phyloP scores from a whole-genome alignment of 1,140 invertebrate species.

The Luehdorfia chinensis region DNA sequence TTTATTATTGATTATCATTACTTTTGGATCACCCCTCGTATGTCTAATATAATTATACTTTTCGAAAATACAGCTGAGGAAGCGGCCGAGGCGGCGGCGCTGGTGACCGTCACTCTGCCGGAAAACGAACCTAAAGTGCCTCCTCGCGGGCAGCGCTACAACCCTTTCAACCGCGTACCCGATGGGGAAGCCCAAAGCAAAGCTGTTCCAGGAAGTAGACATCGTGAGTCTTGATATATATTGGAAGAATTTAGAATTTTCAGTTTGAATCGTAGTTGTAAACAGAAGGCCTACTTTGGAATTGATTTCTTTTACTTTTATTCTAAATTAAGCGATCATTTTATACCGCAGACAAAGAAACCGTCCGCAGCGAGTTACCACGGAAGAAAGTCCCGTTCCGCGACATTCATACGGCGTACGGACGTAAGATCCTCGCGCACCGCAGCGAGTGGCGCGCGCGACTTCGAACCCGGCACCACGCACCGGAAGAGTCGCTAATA shows the following conservation, averaged over 20 bases:
- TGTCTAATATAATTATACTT: too few species aligned
- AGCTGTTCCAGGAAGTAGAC: slow-evolving; percentile 54
- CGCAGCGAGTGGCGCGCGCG: slow-evolving; percentile 80
- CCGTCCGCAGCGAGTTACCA: slow-evolving; percentile 52
- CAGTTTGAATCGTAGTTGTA: too few species aligned
- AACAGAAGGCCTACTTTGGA: too few species aligned
- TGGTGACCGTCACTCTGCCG: slow-evolving; percentile 42
- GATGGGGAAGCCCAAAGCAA: slow-evolving; percentile 41
- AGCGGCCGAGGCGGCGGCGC: slow-evolving; percentile 52
- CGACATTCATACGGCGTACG: slow-evolving; percentile 84
- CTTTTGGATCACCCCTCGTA: too few species aligned
- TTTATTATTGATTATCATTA: too few species aligned
- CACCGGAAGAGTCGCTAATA: slow-evolving; percentile 40
- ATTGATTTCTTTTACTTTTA: too few species aligned
- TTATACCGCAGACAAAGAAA: slow-evolving; percentile 58
- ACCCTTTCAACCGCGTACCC: slow-evolving; percentile 66
- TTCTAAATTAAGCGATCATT: too few species aligned
- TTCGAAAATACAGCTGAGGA: slow-evolving; percentile 63
- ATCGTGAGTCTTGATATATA: slow-evolving; percentile 47
- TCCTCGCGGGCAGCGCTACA: slow-evolving; percentile 65
- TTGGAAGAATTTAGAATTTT: not conserved
- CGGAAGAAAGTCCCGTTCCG: slow-evolving; percentile 82
- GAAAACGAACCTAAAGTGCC: slow-evolving; percentile 63
- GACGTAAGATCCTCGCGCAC: slow-evolving; percentile 82
- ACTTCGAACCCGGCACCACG: slow-evolving; percentile 22